These are phyloP conservation scores for Procambarus clarkii DNA, from an alignment of 1,140 invertebrate genomes.

Conservation along the genomic window DNA sequence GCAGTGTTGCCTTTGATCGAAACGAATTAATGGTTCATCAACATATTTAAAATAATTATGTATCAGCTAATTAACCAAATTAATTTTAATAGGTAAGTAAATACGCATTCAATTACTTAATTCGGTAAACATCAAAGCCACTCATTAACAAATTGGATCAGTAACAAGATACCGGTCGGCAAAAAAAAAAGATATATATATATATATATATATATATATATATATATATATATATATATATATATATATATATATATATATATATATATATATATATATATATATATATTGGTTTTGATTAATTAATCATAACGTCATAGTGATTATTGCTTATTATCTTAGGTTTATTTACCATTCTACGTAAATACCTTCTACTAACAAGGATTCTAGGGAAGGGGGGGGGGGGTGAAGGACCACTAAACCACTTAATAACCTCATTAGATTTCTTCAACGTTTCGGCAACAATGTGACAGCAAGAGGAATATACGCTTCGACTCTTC, in stretches of 20 bases:
- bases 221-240: conserved; percentile 6
- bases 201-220: conserved; percentile 5
- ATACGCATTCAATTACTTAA: conserved; percentile 27
- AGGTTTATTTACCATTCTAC: too few species aligned
- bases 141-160: conserved; percentile 38
- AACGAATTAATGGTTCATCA: conserved; percentile 40
- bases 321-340: too few species aligned
- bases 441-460: too few species aligned
- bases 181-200: not conserved
- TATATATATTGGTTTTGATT: not conserved
- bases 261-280: not conserved
- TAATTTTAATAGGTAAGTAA: conserved; percentile 37
- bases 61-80: conserved; percentile 45
- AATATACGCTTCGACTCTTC: too few species aligned
- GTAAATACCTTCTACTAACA: too few species aligned
- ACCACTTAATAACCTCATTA: too few species aligned
- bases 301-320: too few species aligned
- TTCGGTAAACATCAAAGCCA: conserved; percentile 39
- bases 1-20: conserved; percentile 20
- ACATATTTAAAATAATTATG: conserved; percentile 44
- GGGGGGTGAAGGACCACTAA: too few species aligned
- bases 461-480: too few species aligned
- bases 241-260: conserved; percentile 6
- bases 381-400: too few species aligned
- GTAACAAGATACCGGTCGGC: not conserved